These are phyloP conservation scores for Homarus americanus DNA, from an alignment of 1,140 invertebrate species.

Conservation along the genomic window DNA sequence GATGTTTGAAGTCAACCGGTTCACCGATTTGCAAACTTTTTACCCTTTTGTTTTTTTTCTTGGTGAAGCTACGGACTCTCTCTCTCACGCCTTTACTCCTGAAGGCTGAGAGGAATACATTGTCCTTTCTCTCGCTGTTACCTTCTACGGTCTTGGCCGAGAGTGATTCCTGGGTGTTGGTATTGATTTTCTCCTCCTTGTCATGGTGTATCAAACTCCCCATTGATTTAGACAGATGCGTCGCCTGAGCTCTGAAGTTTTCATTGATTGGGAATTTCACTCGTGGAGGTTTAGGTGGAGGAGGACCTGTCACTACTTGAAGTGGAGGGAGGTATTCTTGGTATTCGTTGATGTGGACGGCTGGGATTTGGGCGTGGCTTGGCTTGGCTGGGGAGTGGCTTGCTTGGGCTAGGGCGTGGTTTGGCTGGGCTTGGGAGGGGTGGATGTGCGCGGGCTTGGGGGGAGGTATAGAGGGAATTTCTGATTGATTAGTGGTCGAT, in stretches of 20 bases:
- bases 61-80: not conserved
- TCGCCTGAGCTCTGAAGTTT: not conserved
- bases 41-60: not conserved
- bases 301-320: not conserved
- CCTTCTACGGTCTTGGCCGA: not conserved
- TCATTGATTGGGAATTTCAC: not conserved
- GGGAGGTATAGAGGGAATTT: not conserved
- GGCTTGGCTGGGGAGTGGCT: too few species aligned
- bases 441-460: not conserved
- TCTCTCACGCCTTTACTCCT: not conserved
- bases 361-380: too few species aligned
- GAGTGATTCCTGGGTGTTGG: not conserved
- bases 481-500: not conserved
- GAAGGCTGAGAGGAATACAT: not conserved
- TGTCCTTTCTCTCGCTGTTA: not conserved
- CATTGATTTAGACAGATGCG: not conserved
- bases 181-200: not conserved
- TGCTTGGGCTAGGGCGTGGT: too few species aligned
- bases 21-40: not conserved
- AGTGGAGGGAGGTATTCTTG: not conserved
- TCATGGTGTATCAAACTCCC: not conserved
- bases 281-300: not conserved
- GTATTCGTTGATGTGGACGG: not conserved
- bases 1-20: not conserved
- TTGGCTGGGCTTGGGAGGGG: not conserved